A percentile compares a stretch with the other conserved stretches of the same genome.
Conservation (phyloP, 2,888 invertebrate genomes). For the Heliothis peltigera region DNA sequence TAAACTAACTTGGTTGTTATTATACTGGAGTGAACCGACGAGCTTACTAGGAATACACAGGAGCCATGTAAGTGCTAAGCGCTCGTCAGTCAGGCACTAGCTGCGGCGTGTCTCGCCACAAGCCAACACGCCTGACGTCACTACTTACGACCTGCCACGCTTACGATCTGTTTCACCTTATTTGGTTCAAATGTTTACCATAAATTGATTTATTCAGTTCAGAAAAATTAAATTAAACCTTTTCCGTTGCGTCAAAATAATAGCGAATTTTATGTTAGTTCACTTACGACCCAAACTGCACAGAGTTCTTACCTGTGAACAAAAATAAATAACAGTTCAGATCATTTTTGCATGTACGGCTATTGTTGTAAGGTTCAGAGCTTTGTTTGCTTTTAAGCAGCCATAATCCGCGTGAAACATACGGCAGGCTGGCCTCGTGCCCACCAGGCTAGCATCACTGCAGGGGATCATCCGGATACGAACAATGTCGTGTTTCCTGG, state of each 20-base stretch:
- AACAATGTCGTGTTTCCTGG: conserved; percentile 58
- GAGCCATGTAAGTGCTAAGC: conserved; percentile 10
- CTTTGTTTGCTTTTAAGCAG: conserved; percentile 9
- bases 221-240: too few species aligned
- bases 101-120: conserved; percentile 5
- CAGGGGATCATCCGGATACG: conserved; percentile 59
- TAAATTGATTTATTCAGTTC: neutral
- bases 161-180: conserved; percentile 7
- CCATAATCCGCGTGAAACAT: conserved; percentile 44
- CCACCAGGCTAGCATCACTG: conserved; percentile 63
- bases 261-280: neutral
- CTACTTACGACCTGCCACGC: neutral
- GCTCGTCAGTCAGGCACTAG: conserved; percentile 24
- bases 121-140: conserved; percentile 17
- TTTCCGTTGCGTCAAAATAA: too few species aligned
- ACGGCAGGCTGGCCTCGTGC: conserved; percentile 18
- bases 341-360: neutral
- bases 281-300: conserved; percentile 20
- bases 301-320: conserved; percentile 49
- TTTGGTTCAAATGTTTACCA: neutral
- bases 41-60: conserved; percentile 5
- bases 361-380: conserved; percentile 11
- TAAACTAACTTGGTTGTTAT: neutral
- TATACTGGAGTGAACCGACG: neutral
- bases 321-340: conserved; percentile 24